These are phyloP conservation scores for Catagonus wagneri DNA, from an alignment of 2,113 vertebrate genomes.

Conservation along the genomic window DNA sequence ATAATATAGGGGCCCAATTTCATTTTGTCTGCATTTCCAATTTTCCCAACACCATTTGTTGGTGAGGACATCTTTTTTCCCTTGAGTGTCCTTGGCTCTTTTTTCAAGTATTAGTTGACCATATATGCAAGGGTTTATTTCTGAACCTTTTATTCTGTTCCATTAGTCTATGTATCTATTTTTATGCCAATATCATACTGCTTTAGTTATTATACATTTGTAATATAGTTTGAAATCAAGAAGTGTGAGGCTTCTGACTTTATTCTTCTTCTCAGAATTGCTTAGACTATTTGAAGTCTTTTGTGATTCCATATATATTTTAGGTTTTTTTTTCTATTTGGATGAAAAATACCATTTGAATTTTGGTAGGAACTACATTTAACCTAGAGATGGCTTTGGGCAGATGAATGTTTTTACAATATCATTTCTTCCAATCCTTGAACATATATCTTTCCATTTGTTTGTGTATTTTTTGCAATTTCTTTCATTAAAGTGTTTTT, in stretches of 20 bases:
- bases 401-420: background rate
- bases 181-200: background rate
- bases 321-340: background rate
- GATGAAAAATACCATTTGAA: background rate
- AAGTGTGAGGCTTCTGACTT: background rate
- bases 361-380: background rate
- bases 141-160: background rate
- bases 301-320: background rate
- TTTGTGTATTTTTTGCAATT: background rate
- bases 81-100: background rate
- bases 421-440: background rate
- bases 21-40: background rate
- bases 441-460: background rate
- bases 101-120: background rate
- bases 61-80: background rate
- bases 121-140: background rate
- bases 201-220: background rate
- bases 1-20: background rate
- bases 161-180: background rate
- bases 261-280: background rate
- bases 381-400: background rate
- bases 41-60: background rate
- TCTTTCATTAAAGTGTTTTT: background rate
- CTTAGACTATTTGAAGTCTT: background rate
- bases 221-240: background rate